Evolutionary conservation across 2,888 invertebrate genomes (phyloP).

Genomic region (Melieria crassipennis): DNA sequence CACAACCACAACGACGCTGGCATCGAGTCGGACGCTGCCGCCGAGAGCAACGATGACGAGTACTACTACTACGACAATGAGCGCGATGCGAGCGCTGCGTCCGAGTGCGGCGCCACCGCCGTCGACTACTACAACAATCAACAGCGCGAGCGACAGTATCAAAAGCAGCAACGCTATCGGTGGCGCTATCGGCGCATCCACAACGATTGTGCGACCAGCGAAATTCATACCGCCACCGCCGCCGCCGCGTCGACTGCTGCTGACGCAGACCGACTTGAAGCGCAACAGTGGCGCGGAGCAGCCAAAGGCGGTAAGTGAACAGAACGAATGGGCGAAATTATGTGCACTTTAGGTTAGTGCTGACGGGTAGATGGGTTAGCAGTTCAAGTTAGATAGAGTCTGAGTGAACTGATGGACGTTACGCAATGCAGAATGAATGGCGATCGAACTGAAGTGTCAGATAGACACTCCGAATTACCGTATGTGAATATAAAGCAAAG

Average conservation of each 20-base stretch:
- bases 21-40: slow-evolving; percentile 9
- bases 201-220: slow-evolving; percentile 49
- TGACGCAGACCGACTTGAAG: slow-evolving; percentile 62
- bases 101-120: slow-evolving; percentile 67
- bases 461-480: no score
- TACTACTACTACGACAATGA: slow-evolving; percentile 61
- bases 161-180: slow-evolving; percentile 66
- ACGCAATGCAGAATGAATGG: no score
- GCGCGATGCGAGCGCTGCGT: slow-evolving; percentile 52
- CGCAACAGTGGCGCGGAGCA: slow-evolving; percentile 46
- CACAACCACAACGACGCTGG: slow-evolving; percentile 17
- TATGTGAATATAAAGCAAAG: no score
- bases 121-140: slow-evolving; percentile 71
- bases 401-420: no score
- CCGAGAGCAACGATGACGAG: slow-evolving; percentile 60
- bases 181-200: slow-evolving; percentile 44
- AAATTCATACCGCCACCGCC: slow-evolving; percentile 60
- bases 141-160: slow-evolving; percentile 70
- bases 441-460: no score
- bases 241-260: slow-evolving; percentile 63
- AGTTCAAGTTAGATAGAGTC: no score
- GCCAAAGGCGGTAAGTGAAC: slow-evolving; percentile 48
- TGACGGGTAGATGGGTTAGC: no score
- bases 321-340: no score
- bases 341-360: no score